Evolutionary conservation across 2,797 vertebrate genomes (phyloP), one percentile per base, ranked within the genome.

Genomic region (Hippopotamyrus pictus): DNA sequence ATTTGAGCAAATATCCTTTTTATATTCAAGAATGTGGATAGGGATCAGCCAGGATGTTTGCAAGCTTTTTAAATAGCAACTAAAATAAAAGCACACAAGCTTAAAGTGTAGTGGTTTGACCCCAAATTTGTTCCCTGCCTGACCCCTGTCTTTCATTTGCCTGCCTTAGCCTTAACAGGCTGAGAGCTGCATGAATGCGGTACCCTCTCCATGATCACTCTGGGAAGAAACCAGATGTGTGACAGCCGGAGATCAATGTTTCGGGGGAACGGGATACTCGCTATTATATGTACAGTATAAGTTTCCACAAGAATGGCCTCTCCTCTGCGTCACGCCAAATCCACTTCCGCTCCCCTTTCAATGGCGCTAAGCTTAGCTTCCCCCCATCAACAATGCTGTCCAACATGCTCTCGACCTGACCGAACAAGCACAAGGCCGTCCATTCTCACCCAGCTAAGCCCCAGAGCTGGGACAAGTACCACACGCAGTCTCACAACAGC

Each of bases 391-490:
- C 54, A 87, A 90, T 90, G 82, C 88, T 46, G 87, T 82, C 22
- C 48, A 51, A 51, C 91, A 88, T 86, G 90, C 89, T 48, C 87
- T 5, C 3, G 89, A 89, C 88, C 62, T 41, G 89, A 89, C 29
- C 86, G 73, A 92, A 88, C 89, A 92, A 91, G 89, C 88, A 89
- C 89, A 88, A 89, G 82, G 92, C 91, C 11, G 82, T 85, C 87
- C 94, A 93, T 94, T 95, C 94, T 93, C 89, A 93, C 88, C 93
- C 89, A 92, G 93, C 92, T 92, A 91, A 93, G 89, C 90, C 91
- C 89, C 33, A 89, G 89, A 90, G 25, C 41, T 22, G 5, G 62
- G 62, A 12, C 5, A 29, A 12, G 46, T 53, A 48, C 82, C 88
- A 88, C 90, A 82, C 92, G 90, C 89, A n/a, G 48, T 46, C 5